phyloP scores from a whole-genome alignment of 2,888 invertebrate species.

The Ligdia adustata region DNA sequence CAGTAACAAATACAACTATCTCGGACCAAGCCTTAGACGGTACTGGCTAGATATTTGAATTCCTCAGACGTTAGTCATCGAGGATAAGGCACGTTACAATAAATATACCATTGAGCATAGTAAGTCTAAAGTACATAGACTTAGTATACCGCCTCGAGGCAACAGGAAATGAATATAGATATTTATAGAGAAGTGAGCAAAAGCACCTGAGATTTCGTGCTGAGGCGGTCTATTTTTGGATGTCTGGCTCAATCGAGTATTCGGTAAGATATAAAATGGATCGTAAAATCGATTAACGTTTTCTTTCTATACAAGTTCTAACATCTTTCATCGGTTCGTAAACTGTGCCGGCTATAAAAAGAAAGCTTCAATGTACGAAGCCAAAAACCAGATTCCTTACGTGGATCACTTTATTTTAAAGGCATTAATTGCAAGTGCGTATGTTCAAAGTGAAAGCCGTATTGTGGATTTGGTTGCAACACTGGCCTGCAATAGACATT shows the following conservation, averaged over 20 bases:
- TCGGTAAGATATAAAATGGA: not conserved
- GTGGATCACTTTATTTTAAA: too few species aligned
- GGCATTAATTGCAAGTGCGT: too few species aligned
- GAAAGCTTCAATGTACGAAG: not conserved
- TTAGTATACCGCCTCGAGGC: conserved; percentile 33
- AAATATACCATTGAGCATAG: conserved; percentile 38
- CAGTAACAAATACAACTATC: conserved; percentile 43
- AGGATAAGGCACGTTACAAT: conserved; percentile 53
- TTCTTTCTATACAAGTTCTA: not conserved
- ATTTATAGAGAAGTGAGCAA: conserved; percentile 32
- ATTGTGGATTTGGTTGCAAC: conserved; percentile 45
- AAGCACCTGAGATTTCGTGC: conserved; percentile 24
- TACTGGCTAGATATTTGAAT: conserved; percentile 45
- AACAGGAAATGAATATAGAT: conserved; percentile 33
- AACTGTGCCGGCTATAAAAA: not conserved
- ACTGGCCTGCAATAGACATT: conserved; percentile 11
- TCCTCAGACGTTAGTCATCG: conserved; percentile 54
- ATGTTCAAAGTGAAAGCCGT: conserved; percentile 55
- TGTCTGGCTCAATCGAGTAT: conserved; percentile 6
- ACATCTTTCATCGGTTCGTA: not conserved
- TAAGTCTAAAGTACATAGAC: conserved; percentile 31
- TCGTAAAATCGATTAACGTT: conserved; percentile 6
- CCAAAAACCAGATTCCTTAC: too few species aligned
- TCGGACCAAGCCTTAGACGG: conserved; percentile 43
- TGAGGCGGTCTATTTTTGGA: conserved; percentile 27